A percentile compares a stretch with the other conserved stretches of the same genome.
Conservation (phyloP, 35 echinoderm and acorn worm genomes). For the Acanthaster planci region DNA sequence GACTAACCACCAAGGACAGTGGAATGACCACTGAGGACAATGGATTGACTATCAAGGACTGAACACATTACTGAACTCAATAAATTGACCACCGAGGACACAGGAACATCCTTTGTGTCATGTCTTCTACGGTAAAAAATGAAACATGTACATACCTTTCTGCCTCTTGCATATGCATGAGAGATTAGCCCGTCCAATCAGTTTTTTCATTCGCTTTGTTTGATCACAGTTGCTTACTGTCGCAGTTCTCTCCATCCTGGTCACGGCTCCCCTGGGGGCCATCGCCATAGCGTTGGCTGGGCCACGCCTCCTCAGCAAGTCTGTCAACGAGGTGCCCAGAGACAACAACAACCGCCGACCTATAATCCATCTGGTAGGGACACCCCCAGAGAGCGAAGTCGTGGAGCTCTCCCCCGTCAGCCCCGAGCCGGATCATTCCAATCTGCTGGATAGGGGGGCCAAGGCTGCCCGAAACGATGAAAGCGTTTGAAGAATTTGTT, state of each 20-base stretch:
- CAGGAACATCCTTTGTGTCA: too few species aligned
- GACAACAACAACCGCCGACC: conserved; percentile 10
- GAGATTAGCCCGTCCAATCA: too few species aligned
- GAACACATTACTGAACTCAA: too few species aligned
- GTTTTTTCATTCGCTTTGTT: not conserved
- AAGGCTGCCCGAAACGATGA: not conserved
- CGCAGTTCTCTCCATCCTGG: conserved; percentile 79
- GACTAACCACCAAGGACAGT: too few species aligned
- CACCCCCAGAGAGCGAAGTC: not conserved
- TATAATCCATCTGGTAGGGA: not conserved
- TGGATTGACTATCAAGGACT: too few species aligned
- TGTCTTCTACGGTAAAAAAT: too few species aligned
- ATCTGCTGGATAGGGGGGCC: not conserved
- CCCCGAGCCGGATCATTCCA: conserved; percentile 7
- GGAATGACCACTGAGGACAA: too few species aligned
- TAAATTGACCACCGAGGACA: too few species aligned
- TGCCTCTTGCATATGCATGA: too few species aligned
- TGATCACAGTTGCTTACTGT: conserved; percentile 74
- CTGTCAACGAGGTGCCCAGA: not conserved
- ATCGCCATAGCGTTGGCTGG: conserved; percentile 76
- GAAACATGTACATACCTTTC: too few species aligned
- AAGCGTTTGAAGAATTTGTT: not conserved
- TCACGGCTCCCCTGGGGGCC: conserved; percentile 85
- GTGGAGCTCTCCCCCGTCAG: conserved; percentile 1
- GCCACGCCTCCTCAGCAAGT: conserved; percentile 60